Percentiles rank a stretch among this genome's conserved stretches.
Conservation (phyloP, 2,797 vertebrate species). For the Bradypodion pumilum region DNA sequence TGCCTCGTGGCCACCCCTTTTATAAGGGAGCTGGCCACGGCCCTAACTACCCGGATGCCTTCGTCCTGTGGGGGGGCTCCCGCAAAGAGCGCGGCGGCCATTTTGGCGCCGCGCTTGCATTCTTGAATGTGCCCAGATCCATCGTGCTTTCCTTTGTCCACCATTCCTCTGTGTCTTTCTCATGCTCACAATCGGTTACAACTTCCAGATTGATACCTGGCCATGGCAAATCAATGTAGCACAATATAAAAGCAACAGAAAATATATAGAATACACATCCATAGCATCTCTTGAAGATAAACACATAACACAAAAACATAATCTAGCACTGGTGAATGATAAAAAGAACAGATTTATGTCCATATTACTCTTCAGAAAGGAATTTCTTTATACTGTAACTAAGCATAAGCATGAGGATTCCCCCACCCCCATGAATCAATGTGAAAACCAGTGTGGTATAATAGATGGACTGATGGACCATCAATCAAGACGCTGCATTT, state of each 20-base stretch:
- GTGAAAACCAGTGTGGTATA: too few relatives aligned
- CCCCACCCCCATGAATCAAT: too few relatives aligned
- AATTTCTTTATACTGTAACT: background rate
- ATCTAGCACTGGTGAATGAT: background rate
- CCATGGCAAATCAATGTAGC: background rate
- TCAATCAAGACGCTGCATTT: too few relatives aligned
- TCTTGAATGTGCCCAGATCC: background rate
- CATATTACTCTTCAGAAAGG: accelerated
- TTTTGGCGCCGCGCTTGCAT: too few relatives aligned
- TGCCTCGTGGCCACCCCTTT: too few relatives aligned
- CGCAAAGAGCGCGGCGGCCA: too few relatives aligned
- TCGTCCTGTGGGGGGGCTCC: too few relatives aligned
- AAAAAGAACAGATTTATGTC: background rate
- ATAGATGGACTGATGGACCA: too few relatives aligned
- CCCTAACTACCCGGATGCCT: too few relatives aligned
- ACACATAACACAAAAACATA: background rate
- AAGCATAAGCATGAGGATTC: background rate
- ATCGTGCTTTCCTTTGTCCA: background rate
- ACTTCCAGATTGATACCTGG: too few relatives aligned
- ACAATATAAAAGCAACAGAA: background rate
- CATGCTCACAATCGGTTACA: background rate
- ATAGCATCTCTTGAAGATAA: constrained; percentile 23
- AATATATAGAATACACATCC: background rate
- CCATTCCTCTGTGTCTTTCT: background rate
- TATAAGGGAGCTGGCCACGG: too few relatives aligned